A percentile compares a stretch with the other conserved stretches of the same genome.
phyloP scores from a whole-genome alignment of 2,113 vertebrate species.

The Pachyramphus minor region DNA sequence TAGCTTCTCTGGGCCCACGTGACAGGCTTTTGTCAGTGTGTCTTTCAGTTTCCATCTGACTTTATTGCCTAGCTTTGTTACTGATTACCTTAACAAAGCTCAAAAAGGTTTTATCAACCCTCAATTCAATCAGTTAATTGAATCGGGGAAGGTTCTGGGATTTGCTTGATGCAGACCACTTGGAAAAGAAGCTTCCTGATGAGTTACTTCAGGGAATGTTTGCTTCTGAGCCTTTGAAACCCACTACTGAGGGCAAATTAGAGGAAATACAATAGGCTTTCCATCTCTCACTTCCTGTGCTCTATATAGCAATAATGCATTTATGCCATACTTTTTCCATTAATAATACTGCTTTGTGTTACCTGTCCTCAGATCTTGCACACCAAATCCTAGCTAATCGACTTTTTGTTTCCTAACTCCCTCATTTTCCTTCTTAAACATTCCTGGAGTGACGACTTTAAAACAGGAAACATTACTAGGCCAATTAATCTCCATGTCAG shows the following conservation, averaged over 20 bases:
- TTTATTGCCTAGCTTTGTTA: background rate
- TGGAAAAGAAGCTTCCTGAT: background rate
- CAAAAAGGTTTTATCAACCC: background rate
- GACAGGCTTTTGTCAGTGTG: background rate
- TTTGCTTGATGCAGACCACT: background rate
- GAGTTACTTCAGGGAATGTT: background rate
- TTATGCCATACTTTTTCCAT: background rate
- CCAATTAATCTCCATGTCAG: background rate
- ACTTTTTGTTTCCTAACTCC: background rate
- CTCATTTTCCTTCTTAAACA: background rate
- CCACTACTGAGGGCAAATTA: background rate
- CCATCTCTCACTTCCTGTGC: background rate
- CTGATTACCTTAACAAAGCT: background rate
- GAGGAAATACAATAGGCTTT: background rate
- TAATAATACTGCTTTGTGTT: background rate
- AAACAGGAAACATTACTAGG: background rate
- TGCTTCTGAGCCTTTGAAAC: background rate
- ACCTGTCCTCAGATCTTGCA: background rate
- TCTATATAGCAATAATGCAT: background rate
- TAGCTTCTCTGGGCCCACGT: background rate
- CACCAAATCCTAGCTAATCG: background rate
- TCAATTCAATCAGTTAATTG: background rate
- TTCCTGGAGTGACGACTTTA: background rate
- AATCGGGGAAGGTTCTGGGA: background rate
- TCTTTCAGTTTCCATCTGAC: background rate